Base-by-base conservation (phyloP, 1,140 invertebrate species). In the Trypoxylus dichotomus region DNA sequence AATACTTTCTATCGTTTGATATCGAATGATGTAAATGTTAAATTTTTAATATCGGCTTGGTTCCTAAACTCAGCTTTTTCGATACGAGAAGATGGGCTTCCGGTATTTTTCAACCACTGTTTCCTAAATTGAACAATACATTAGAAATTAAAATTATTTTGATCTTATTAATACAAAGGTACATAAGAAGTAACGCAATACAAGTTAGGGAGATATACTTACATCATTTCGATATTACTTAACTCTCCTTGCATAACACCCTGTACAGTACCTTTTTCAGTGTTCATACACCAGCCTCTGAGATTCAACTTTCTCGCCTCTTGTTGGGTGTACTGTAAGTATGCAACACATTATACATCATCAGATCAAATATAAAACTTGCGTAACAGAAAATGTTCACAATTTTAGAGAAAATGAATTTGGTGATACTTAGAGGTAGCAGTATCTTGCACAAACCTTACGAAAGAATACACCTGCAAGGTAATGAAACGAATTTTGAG, bases 221-320 rank as follows among this genome's bases (percentile, higher is more conserved):
- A 94, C 93, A 95, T 94, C 83, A 89, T 81, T 68, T 90, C 86
- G 19, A 95, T 82, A 85, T 92, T 91, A 1, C 87, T 83, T 72
- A 85, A 80, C 8, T 89, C 86, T 47, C 94, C 94, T 87, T 95
- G 90, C 24, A 94, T 82, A 74, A 89, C 87, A 13, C 94, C 94
- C 32, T 90, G 82, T 1, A 96, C 94, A 5, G 93, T 94, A n/a
- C 89, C 91, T 73, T 86, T 79, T 1, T 87, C 80, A 0, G 94
- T 95, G 83, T 96, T 95, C 88, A 90, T 92, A 80, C 93, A 93
- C 92, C 93, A 95, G 19, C 94, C 94, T 81, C 87, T 89, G 1
- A 95, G 80, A 3, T 89, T 88, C 19, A 94, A 85, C 81, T 90
- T 89, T 76, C 90, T 89, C 0, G 91, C 92, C 85, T 91, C 88